phyloP scores from a whole-genome alignment of 2,113 vertebrate genomes.

The Laticauda laticaudata region DNA sequence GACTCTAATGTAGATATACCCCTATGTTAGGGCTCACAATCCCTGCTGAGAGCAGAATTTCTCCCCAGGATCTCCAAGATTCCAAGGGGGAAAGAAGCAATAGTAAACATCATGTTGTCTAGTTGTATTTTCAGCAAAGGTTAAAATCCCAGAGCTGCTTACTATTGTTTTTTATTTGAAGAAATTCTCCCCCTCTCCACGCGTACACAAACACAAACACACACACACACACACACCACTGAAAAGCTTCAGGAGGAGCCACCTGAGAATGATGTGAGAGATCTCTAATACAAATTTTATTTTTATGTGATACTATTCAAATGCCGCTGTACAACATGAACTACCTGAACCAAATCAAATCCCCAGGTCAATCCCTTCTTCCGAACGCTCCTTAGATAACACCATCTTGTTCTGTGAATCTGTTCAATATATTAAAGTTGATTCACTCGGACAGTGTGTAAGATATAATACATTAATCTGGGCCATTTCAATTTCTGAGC shows the following conservation, averaged over 20 bases:
- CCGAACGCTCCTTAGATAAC: slow-evolving; percentile 87
- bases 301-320: slow-evolving; percentile 88
- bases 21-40: background rate
- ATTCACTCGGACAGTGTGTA: slow-evolving; percentile 88
- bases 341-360: slow-evolving; percentile 92
- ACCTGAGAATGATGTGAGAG: slow-evolving; percentile 73
- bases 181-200: slow-evolving; percentile 50
- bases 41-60: background rate
- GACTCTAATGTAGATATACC: background rate
- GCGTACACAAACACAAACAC: too few relatives aligned
- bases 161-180: slow-evolving; percentile 57
- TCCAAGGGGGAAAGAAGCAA: slow-evolving; percentile 61
- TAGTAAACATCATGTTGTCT: slow-evolving; percentile 72
- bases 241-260: slow-evolving; percentile 62
- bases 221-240: background rate
- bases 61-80: background rate
- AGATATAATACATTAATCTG: slow-evolving; percentile 93
- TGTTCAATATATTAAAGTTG: slow-evolving; percentile 91
- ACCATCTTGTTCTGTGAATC: slow-evolving; percentile 89
- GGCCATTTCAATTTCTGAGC: slow-evolving; percentile 88
- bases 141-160: slow-evolving; percentile 72
- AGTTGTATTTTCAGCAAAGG: slow-evolving; percentile 71
- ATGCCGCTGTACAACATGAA: slow-evolving; percentile 81
- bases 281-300: slow-evolving; percentile 88
- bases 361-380: slow-evolving; percentile 85